Evolutionary conservation across 2,888 invertebrate genomes (phyloP).

Genomic region (Odontothrips loti): DNA sequence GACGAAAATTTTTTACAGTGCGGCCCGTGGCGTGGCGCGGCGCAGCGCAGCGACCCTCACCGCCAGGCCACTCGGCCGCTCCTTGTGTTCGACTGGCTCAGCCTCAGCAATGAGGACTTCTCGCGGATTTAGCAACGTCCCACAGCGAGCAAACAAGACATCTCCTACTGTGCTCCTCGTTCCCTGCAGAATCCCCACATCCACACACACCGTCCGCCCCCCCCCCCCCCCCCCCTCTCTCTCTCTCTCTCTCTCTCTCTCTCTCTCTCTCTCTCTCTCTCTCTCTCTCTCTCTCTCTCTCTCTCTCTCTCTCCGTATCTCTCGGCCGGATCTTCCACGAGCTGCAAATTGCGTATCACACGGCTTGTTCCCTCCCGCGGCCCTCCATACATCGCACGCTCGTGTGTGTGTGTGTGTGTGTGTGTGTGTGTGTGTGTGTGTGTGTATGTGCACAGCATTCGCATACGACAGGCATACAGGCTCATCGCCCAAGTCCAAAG

Average conservation of each 20-base stretch:
- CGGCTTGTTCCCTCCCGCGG: too few relatives aligned
- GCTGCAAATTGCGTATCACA: slow-evolving; percentile 4
- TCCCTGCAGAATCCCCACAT: not conserved
- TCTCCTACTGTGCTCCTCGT: too few relatives aligned
- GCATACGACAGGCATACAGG: too few relatives aligned
- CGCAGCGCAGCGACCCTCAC: not conserved
- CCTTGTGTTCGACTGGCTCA: not conserved
- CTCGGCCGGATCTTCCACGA: not conserved
- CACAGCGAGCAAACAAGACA: not conserved
- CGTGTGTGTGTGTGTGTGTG: too few relatives aligned
- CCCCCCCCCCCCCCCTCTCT: not conserved
- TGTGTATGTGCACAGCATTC: too few relatives aligned
- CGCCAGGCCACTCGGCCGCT: not conserved
- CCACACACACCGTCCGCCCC: not conserved
- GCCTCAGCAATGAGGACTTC: not conserved
- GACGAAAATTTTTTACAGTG: too few relatives aligned
- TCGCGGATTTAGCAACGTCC: not conserved
- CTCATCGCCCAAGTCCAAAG: too few relatives aligned
- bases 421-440: too few relatives aligned
- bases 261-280: not conserved
- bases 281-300: slow-evolving; percentile 1
- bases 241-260: too few relatives aligned
- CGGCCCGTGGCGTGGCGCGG: not conserved
- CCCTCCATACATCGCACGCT: too few relatives aligned
- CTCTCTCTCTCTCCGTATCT: not conserved